Evolutionary conservation across 1,140 invertebrate genomes (phyloP), one percentile per base, ranked within the genome.

Genomic region (Antheraea mylitta): DNA sequence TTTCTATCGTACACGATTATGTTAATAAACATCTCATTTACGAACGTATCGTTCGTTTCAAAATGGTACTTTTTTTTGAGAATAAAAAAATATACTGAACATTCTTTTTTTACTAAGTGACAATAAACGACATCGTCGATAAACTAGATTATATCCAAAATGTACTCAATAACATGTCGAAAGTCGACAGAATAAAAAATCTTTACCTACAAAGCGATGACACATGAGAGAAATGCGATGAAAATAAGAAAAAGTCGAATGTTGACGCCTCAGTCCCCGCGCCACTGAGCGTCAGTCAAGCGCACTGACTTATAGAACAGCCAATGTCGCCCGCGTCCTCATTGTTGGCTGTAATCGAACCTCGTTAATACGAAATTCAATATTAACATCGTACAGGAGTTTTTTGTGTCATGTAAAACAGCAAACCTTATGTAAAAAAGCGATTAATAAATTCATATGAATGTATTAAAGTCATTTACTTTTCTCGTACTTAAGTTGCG

Each of bases 231-330:
- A 66, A 66, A 66, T 37, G 62, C 63, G 63, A 45, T n/a, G 30
- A 63, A 61, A 67, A 61, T n/a, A 45, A 18, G 19, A 67, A 67
- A 68, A 68, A 68, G 19, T 7, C 30, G 30, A 67, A 67, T 65
- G 64, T 65, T 65, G 64, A 67, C 69, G 36, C 64, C 38, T 45
- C 37, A 59, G 38, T 61, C 22, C 64, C 18, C 69, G 65, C 69
- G 60, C 65, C 69, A 67, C 30, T 58, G 60, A 19, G 65, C 65
- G 45, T 63, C 69, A 67, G 45, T 71, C 68, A 69, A 59, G 68
- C 53, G 68, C 22, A 59, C 69, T 71, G 66, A 69, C 68, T 69
- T 65, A 65, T 65, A 63, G 63, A 53, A 65, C 48, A 63, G 60
- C 58, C 18, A 63, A 48, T 65, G 64, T 65, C 64, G 64, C 19